phyloP scores from a whole-genome alignment of 2,113 vertebrate species.

The Callospermophilus lateralis region DNA sequence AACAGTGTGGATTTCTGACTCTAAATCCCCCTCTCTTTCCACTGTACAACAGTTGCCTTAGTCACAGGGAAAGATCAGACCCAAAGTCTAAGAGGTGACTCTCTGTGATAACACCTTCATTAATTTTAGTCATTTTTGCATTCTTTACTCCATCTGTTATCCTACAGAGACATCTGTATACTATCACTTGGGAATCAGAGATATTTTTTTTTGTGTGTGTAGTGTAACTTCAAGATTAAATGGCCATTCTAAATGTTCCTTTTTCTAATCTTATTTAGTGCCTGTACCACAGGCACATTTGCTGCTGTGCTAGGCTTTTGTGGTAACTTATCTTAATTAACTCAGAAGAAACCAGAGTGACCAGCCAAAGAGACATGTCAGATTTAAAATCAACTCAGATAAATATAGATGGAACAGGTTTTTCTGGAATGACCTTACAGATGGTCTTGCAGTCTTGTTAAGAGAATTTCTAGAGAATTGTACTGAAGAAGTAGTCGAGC shows the following conservation, averaged over 20 bases:
- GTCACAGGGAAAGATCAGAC: background rate
- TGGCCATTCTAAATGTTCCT: background rate
- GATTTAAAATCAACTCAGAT: conserved; percentile 58
- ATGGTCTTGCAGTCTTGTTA: background rate
- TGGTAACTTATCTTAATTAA: conserved; percentile 72
- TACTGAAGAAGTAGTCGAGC: background rate
- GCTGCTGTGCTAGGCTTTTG: conserved; percentile 26
- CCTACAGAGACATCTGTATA: conserved; percentile 2
- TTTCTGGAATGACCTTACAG: conserved; percentile 33
- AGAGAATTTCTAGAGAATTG: background rate
- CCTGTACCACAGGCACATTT: background rate
- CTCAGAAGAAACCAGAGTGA: conserved; percentile 50
- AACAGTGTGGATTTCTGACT: background rate
- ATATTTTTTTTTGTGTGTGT: background rate
- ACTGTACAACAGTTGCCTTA: background rate
- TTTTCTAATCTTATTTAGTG: conserved; percentile 54
- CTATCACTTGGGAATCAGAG: conserved; percentile 40
- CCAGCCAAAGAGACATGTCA: conserved; percentile 39
- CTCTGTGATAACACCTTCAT: background rate
- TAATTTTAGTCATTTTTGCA: background rate
- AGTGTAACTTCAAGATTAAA: conserved; percentile 43
- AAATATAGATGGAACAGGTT: background rate
- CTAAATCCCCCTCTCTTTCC: background rate
- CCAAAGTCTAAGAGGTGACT: background rate
- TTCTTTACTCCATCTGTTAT: background rate